A percentile compares a stretch with the other conserved stretches of the same genome.
Evolutionary conservation across 1,140 invertebrate genomes (phyloP).

Genomic region (Solenopsis invicta): DNA sequence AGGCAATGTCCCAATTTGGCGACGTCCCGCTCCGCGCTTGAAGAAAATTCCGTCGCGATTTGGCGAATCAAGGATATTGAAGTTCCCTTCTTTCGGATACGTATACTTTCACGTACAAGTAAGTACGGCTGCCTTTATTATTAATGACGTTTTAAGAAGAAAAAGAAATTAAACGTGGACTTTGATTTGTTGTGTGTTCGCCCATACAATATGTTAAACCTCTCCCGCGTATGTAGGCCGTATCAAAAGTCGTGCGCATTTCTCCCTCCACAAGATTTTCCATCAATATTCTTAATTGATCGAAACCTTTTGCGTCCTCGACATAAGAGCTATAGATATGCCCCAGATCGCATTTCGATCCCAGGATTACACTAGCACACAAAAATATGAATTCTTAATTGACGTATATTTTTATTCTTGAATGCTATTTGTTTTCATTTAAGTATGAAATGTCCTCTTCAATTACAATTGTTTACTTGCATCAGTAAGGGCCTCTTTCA

Average conservation of each 20-base stretch:
- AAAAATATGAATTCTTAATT: too few species aligned
- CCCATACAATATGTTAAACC: conserved; percentile 15
- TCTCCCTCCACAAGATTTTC: neutral
- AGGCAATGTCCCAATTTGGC: conserved; percentile 54
- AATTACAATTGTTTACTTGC: too few species aligned
- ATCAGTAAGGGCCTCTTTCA: too few species aligned
- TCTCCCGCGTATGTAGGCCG: neutral
- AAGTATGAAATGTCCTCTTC: too few species aligned
- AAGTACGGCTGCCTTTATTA: conserved; percentile 66
- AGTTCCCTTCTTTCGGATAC: conserved; percentile 72
- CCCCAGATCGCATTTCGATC: neutral
- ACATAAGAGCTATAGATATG: neutral
- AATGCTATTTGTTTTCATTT: too few species aligned
- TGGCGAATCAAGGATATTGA: conserved; percentile 64
- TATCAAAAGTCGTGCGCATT: conserved; percentile 6
- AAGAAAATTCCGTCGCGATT: conserved; percentile 73
- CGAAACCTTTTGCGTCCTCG: neutral
- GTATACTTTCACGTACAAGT: conserved; percentile 77
- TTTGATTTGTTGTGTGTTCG: conserved; percentile 40
- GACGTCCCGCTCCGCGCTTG: conserved; percentile 51
- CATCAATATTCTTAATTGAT: neutral
- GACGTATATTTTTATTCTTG: too few species aligned
- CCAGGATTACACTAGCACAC: too few species aligned
- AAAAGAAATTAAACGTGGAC: conserved; percentile 50
- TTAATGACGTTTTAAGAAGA: conserved; percentile 40